Conservation (phyloP, 2,888 invertebrate species). For the Cheilosia soror region DNA sequence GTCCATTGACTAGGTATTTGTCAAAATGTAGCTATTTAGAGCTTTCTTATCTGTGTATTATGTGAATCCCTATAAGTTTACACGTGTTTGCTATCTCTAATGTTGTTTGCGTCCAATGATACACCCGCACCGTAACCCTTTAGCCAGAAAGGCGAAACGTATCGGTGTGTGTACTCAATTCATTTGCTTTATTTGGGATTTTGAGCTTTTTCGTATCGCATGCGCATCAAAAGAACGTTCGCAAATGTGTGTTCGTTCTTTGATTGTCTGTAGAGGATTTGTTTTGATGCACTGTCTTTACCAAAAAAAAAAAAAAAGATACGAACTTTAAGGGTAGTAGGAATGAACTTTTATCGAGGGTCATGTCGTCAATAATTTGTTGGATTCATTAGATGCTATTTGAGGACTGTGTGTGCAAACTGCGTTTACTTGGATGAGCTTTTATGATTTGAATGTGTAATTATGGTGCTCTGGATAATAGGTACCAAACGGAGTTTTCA, state of each 20-base stretch:
- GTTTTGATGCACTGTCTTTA: not conserved
- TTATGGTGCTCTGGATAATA: no score
- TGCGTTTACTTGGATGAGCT: no score
- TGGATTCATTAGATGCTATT: no score
- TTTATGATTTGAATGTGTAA: no score
- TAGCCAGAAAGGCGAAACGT: not conserved
- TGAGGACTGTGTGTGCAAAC: no score
- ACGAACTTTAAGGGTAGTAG: not conserved
- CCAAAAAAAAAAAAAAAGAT: not conserved
- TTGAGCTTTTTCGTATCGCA: slow-evolving; percentile 25
- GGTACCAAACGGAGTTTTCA: no score
- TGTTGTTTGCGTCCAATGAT: slow-evolving; percentile 35
- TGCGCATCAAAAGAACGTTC: slow-evolving; percentile 20
- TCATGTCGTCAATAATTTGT: no score
- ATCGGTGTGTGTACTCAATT: not conserved
- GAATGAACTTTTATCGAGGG: no score
- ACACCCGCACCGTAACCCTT: slow-evolving; percentile 20
- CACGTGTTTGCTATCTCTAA: slow-evolving; percentile 58
- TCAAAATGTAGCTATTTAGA: slow-evolving; percentile 10
- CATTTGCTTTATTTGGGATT: not conserved
- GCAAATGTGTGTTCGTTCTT: not conserved
- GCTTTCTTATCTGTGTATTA: slow-evolving; percentile 57
- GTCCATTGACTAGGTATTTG: not conserved
- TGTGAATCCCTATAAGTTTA: slow-evolving; percentile 50
- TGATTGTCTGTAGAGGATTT: no score